These are phyloP conservation scores for Nymphicus hollandicus DNA, from an alignment of 2,113 vertebrate species.

Conservation along the genomic window DNA sequence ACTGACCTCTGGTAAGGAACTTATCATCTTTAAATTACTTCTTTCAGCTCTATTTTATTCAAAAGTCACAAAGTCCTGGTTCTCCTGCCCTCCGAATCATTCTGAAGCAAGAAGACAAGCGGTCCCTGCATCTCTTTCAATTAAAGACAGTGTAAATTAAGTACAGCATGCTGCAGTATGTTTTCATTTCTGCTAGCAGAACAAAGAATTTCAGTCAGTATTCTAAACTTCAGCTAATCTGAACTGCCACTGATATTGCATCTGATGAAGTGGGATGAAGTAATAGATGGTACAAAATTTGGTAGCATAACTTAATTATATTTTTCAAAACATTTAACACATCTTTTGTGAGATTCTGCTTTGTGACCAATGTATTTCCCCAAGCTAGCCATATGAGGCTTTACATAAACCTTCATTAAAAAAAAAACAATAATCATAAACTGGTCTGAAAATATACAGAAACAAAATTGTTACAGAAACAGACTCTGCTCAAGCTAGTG, in stretches of 20 bases:
- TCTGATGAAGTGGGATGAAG: not conserved
- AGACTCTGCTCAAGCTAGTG: accelerated
- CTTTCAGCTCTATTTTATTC: not conserved
- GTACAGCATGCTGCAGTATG: not conserved
- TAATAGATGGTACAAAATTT: not conserved
- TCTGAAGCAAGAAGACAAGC: not conserved
- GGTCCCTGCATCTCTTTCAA: not conserved
- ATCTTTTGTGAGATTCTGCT: not conserved
- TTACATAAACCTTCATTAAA: not conserved
- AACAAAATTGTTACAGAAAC: not conserved
- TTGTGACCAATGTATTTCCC: not conserved
- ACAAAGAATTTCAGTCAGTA: not conserved
- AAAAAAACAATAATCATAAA: not conserved
- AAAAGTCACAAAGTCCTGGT: not conserved
- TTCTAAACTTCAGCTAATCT: not conserved
- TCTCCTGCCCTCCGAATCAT: not conserved
- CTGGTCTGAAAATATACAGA: not conserved
- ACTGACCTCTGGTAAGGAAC: not conserved
- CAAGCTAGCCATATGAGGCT: not conserved
- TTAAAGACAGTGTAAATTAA: not conserved
- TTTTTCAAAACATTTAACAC: not conserved
- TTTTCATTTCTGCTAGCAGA: not conserved
- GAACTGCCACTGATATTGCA: not conserved
- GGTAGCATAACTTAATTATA: not conserved
- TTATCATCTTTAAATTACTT: not conserved